Evolutionary conservation across 1,140 invertebrate species (phyloP), one percentile per base, ranked within the genome.

Genomic region (Pachyrhynchus sulphureomaculatus): DNA sequence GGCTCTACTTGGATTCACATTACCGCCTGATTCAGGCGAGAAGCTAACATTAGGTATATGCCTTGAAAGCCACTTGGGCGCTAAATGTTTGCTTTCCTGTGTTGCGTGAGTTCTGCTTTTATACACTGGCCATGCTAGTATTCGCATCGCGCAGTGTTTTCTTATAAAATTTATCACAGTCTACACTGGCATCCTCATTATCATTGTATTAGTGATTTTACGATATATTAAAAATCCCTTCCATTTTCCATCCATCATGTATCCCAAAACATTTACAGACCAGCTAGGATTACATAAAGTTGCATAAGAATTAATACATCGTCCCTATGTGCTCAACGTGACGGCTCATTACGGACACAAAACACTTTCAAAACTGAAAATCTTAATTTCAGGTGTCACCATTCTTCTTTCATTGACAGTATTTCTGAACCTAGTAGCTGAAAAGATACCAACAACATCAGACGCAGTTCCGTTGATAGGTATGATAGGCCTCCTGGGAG

Each of bases 341-440:
- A 62, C 21, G 41, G 49, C 33, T 34, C 21, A 24, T 15, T 48
- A 10, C 13, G 23, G 45, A 48, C 45, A 41, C 23, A 9, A 65
- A 53, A 68, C 68, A 69, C 67, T 56, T 62, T 69, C 69, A 71
- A 67, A 71, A 71, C 57, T 68, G 36, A 66, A 68, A 69, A 70
- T 71, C 68, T 73, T 73, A 60, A 68, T 80, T 78, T 76, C 88
- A 96, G 94, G 95, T 83, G 95, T 98, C 78, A 98, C 95, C 78
- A 98, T 99, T 79, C 87, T 99, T 77, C 90, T 99, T 79, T 98
- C 95, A 79, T 87, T 99, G 84, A 98, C 95, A 81, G 95, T 98
- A 77, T 99, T 98, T 88, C 86, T 93, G 79, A 93, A 93, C 83
- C 86, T 95, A 81, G 91, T 95, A 69, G 90, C 91, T 69, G 92